These are phyloP conservation scores for Acanthococcus lagerstroemiae DNA, from an alignment of 2,888 invertebrate species.

Conservation along the genomic window DNA sequence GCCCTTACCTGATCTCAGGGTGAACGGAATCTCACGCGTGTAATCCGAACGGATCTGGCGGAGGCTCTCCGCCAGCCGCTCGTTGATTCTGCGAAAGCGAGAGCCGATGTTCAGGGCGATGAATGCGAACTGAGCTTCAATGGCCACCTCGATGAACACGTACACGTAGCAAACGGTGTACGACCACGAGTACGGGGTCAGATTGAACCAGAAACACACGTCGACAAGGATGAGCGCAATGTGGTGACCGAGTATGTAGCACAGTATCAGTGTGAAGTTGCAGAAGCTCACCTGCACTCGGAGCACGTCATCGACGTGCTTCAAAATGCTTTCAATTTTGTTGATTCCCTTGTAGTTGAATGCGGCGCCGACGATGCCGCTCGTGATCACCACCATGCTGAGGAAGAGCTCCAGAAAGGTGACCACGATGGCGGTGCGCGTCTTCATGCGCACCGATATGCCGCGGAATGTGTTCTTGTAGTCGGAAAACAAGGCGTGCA, in stretches of 20 bases:
- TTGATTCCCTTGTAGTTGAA: conserved; percentile 11
- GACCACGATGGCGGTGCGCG: conserved; percentile 31
- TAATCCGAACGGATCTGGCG: neutral
- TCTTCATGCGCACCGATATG: conserved; percentile 33
- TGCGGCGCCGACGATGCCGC: conserved; percentile 17
- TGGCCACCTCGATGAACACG: conserved; percentile 23
- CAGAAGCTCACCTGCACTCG: neutral
- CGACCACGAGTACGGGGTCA: conserved; percentile 24
- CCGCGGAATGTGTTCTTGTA: conserved; percentile 24
- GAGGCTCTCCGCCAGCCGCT: neutral
- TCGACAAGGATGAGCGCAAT: conserved; percentile 19
- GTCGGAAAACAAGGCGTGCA: conserved; percentile 19
- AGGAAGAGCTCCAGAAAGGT: conserved; percentile 31
- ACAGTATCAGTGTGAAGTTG: conserved; percentile 11
- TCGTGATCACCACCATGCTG: conserved; percentile 12
- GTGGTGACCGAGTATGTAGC: conserved; percentile 16
- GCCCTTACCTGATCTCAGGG: too few relatives aligned
- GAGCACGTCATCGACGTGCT: conserved; percentile 5
- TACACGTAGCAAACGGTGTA: conserved; percentile 31
- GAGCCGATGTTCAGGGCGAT: conserved; percentile 29
- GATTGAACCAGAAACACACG: conserved; percentile 24
- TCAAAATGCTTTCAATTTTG: neutral
- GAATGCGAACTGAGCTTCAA: conserved; percentile 31
- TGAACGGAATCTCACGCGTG: too few relatives aligned
- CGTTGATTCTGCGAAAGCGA: conserved; percentile 26